Evolutionary conservation across 1,140 invertebrate genomes (phyloP).

Genomic region (honey bee (Apis mellifera)): DNA sequence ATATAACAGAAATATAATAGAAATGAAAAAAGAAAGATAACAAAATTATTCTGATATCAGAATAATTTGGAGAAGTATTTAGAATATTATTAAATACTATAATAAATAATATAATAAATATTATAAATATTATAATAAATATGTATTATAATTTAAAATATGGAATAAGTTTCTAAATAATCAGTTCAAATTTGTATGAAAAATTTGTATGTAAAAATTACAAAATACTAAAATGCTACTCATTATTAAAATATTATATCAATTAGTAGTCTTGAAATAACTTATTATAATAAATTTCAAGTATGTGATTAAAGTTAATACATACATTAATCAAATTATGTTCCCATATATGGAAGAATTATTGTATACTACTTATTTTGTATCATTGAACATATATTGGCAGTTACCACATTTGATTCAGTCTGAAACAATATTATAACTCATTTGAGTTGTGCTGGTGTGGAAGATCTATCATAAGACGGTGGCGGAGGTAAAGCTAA

Average conservation of each 20-base stretch:
- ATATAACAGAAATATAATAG: neutral
- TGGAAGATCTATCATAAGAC: slow-evolving; percentile 74
- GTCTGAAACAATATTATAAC: slow-evolving; percentile 20
- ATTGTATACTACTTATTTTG: slow-evolving; percentile 29
- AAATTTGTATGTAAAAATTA: slow-evolving; percentile 45
- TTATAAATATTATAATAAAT: neutral
- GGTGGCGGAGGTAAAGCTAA: slow-evolving; percentile 73
- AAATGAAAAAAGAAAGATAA: neutral
- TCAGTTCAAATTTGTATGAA: slow-evolving; percentile 50
- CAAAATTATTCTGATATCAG: neutral
- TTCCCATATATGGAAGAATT: slow-evolving; percentile 38
- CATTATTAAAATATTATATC: slow-evolving; percentile 43
- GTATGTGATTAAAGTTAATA: slow-evolving; percentile 20
- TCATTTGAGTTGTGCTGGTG: slow-evolving; percentile 78
- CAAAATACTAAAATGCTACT: slow-evolving; percentile 24
- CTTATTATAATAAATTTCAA: slow-evolving; percentile 22
- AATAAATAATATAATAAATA: neutral
- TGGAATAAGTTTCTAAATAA: neutral
- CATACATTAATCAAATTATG: neutral
- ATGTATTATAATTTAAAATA: neutral
- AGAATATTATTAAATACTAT: neutral
- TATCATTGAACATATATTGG: slow-evolving; percentile 48
- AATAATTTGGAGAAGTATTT: neutral
- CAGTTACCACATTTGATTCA: slow-evolving; percentile 53
- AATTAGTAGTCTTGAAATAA: neutral